These are phyloP conservation scores for Oreortyx pictus DNA, from an alignment of 2,797 vertebrate species.

Conservation along the genomic window DNA sequence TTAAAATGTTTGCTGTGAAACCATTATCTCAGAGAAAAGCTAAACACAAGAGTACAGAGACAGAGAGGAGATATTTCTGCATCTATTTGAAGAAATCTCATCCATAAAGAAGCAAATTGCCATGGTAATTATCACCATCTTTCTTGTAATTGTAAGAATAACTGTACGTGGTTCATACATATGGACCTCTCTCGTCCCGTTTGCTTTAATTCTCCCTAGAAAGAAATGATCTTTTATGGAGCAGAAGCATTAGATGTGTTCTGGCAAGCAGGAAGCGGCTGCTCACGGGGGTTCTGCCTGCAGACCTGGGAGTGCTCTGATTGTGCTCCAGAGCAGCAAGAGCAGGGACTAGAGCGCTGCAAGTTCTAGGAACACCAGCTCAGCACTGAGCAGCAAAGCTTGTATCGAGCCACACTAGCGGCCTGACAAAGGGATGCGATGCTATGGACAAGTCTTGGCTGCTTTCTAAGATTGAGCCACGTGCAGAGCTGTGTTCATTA, in stretches of 20 bases:
- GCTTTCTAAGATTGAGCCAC: background rate
- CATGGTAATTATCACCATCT: constrained; percentile 69
- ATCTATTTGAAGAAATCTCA: constrained; percentile 71
- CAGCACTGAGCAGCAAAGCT: background rate
- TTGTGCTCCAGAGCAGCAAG: background rate
- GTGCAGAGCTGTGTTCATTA: background rate
- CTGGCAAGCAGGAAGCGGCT: constrained; percentile 25
- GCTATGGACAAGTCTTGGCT: rapidly evolving
- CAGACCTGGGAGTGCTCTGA: background rate
- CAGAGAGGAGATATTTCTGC: constrained; percentile 66
- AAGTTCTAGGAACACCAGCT: background rate
- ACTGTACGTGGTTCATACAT: constrained; percentile 51
- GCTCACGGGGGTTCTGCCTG: background rate
- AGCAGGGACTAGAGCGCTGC: rapidly evolving
- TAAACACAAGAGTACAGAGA: constrained; percentile 48
- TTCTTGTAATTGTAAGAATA: constrained; percentile 55
- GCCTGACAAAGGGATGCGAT: background rate
- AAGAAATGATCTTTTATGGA: constrained; percentile 67
- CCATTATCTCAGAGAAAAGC: constrained; percentile 57
- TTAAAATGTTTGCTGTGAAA: constrained; percentile 63
- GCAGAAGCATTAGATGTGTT: constrained; percentile 13
- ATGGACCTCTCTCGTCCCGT: constrained; percentile 34
- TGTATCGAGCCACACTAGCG: rapidly evolving
- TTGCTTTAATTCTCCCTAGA: constrained; percentile 35
- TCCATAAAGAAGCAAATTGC: constrained; percentile 74